These are phyloP conservation scores for Calcarius lapponicus DNA, from an alignment of 2,797 vertebrate genomes.

Conservation along the genomic window DNA sequence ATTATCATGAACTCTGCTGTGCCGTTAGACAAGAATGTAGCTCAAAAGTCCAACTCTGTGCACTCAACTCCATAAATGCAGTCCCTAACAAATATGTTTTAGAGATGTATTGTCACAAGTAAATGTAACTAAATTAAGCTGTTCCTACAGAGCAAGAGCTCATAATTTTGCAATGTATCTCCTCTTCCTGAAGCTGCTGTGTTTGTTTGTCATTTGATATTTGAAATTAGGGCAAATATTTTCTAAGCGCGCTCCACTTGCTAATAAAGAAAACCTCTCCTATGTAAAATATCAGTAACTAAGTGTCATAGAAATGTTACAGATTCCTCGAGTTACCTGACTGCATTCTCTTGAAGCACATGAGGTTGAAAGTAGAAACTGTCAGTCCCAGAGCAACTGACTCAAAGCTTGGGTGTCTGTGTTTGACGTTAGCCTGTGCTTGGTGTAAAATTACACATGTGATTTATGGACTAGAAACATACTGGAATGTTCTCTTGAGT, in stretches of 20 bases:
- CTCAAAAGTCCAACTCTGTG: not conserved
- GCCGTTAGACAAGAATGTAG: not conserved
- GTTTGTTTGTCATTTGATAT: not conserved
- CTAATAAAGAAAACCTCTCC: not conserved
- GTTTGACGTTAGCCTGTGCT: not conserved
- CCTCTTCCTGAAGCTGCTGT: not conserved
- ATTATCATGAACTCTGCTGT: not conserved
- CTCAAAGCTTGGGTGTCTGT: not conserved
- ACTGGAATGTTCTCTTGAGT: too few relatives aligned
- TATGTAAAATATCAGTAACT: not conserved
- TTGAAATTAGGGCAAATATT: not conserved
- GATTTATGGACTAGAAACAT: too few relatives aligned
- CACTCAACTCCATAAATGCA: not conserved
- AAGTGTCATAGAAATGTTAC: not conserved
- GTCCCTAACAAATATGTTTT: not conserved
- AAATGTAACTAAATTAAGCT: not conserved
- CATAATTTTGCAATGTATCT: not conserved
- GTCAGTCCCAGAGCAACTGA: too few relatives aligned
- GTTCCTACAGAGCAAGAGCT: too few relatives aligned
- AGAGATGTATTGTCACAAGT: not conserved
- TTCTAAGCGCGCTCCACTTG: not conserved
- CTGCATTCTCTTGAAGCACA: fast-evolving
- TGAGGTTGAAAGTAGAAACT: not conserved
- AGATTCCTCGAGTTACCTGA: not conserved
- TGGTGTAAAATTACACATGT: not conserved